Base-by-base conservation (phyloP, 1,140 invertebrate genomes). In the Drosophila subobscura region DNA sequence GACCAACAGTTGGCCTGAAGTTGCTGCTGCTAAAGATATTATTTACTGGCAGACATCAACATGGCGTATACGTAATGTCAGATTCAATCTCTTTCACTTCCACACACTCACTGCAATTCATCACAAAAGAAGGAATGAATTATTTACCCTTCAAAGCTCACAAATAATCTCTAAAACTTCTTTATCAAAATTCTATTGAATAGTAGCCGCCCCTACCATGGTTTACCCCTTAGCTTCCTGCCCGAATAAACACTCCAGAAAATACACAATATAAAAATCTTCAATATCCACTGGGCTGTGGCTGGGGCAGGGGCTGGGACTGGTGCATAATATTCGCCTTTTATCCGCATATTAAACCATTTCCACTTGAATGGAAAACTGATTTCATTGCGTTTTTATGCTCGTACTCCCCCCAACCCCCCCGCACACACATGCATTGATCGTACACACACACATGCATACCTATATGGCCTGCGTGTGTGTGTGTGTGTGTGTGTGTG, bases 311-410 rank as follows among this genome's bases (percentile, higher is more conserved):
- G 33, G 37, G 58, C 76, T 79, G 67, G 59, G 16, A 20, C 1
- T 20, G 16, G 16, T 20, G 54, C 70, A 61, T 75, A 76, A 79
- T 77, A 73, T 60, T 61, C 61, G 67, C 72, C 77, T 74, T 85
- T 84, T 86, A 81, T 85, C 74, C 80, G 80, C 80, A 85, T 85
- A 85, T 85, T 85, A 85, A 85, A 86, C 77, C 72, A 65, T 85
- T 85, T 85, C 64, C 80, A 81, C 84, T 80, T 85, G 80, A 85
- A 85, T 85, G 68, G 77, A 56, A 57, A 84, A 79, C 77, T 86
- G 81, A 81, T 85, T 85, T 85, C 77, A 51, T 55, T 73, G 66
- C 66, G 79, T 65, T 84, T 74, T 85, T 63, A 79, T 86, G 77
- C 72, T 49, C 8, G 29, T 8, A 27, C 40, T 20, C 16, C 16